Evolutionary conservation across 2,888 invertebrate genomes (phyloP), one percentile per base, ranked within the genome.

Genomic region (Stomorhina lunata): DNA sequence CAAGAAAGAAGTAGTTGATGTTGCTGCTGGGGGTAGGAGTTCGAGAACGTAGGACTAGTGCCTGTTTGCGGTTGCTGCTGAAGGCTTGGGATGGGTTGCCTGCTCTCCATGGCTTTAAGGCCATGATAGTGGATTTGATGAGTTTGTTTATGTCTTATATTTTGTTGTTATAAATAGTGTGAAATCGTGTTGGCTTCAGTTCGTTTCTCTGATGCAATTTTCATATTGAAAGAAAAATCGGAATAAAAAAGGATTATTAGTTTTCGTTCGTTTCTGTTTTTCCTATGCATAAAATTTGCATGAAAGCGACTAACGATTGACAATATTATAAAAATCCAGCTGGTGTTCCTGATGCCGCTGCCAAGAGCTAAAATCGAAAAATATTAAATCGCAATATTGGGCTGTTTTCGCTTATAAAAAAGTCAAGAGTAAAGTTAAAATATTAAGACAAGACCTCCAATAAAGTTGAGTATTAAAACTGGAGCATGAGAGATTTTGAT

Each of bases 201-300:
- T 2, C 2, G 48, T 4, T 12, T 25, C 15, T 25, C 32, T 22
- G 12, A 25, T 17, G n/a, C n/a, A n/a, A n/a, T n/a, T n/a, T n/a
- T n/a, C n/a, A 53, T 20, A 27, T 63, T 22, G 0, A 63, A n/a
- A n/a, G n/a, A 66, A 66, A 75, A 66, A 45, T 68, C 34, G 27
- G n/a, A n/a, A n/a, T 20, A 76, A 66, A 48, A 57, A 45, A 17
- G 43, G 34, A 50, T 63, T 63, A 25, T 27, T 27, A 22, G 20
- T 50, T 32, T 72, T 37, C 9, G 0, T 15, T 25, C 40, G 4
- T 50, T 22, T 50, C 15, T 1, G 4, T 17, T 6, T 43, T 43
- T 65, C 40, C 50, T 65, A 25, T 48, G 59, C 55, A 71, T 63
- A 34, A 71, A 78, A 78, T 78, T 69, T 69, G 53, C 77, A 71